Evolutionary conservation across 2,113 vertebrate genomes (phyloP), one percentile per base, ranked within the genome.

Genomic region (Indicator indicator): DNA sequence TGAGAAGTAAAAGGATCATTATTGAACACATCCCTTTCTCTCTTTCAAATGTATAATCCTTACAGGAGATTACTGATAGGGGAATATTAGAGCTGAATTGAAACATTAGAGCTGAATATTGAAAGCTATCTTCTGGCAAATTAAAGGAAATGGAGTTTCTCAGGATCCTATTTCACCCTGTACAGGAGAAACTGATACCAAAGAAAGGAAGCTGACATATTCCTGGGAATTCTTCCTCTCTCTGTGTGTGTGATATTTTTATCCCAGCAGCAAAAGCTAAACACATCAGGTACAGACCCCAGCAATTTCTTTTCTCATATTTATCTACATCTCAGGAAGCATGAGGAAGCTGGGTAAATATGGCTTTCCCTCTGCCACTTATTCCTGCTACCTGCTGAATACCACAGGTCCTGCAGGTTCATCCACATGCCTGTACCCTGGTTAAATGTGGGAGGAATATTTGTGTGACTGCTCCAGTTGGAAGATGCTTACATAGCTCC

Each of bases 71-170:
- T 88, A 77, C 62, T 84, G n/a, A 36, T 54, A 26, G 77, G 40
- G 72, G 73, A 64, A n/a, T 81, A 75, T 83, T 83, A 75, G 72
- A 52, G 50, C 50, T 50, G 23, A 52, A 26, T 24, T 52, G 50
- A 52, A 52, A 52, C 24, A 52, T 26, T 52, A 24, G 50, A 52
- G 50, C 50, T 52, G 50, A 52, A 26, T 18, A 52, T 56, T 32
- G 33, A 77, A 52, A 83, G 33, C 76, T 91, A 28, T 90, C 86
- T 77, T 90, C 64, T 88, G 42, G 32, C 32, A 88, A 90, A 74
- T 88, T 67, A 88, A 90, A 77, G 48, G 60, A 90, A 93, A 93
- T 70, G 16, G 9, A 55, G 12, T 94, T 90, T 91, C 44, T 79
- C 15, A 48, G 74, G 42, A 80, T 90, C 78, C 32, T n/a, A 60